Evolutionary conservation across 2,797 vertebrate genomes (phyloP).

Genomic region (Lepilemur ruficaudatus): DNA sequence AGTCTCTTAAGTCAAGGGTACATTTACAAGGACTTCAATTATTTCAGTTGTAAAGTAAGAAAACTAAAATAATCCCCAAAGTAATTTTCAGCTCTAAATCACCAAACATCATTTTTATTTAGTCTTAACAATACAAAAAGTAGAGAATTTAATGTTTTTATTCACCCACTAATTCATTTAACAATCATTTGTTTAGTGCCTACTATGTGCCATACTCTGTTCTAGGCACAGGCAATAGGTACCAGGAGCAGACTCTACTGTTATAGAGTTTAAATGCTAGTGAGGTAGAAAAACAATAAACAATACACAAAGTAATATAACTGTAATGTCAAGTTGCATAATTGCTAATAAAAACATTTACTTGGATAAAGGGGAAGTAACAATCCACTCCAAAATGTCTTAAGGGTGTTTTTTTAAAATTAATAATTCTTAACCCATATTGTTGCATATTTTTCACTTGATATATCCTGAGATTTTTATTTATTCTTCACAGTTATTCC

Average conservation of each 20-base stretch:
- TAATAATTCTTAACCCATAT: not conserved
- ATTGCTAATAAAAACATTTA: not conserved
- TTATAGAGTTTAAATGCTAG: not conserved
- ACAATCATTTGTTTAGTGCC: not conserved
- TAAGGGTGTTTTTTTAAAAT: not conserved
- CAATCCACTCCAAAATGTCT: not conserved
- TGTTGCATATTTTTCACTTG: not conserved
- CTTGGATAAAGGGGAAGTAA: not conserved
- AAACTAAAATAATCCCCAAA: not conserved
- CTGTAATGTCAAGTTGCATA: not conserved
- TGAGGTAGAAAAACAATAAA: not conserved
- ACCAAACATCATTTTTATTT: not conserved
- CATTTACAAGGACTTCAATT: not conserved
- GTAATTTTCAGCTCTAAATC: not conserved
- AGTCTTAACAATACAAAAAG: not conserved
- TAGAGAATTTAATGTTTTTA: not conserved
- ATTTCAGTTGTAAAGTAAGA: not conserved
- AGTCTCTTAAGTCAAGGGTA: not conserved
- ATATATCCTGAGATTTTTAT: not conserved
- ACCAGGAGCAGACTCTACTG: not conserved
- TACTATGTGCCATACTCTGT: not conserved
- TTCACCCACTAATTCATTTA: not conserved
- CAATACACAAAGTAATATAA: not conserved
- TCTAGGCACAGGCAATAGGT: not conserved
- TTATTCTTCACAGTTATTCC: not conserved